phyloP scores from a whole-genome alignment of 2,888 invertebrate genomes.

The Cephus rjabovi region DNA sequence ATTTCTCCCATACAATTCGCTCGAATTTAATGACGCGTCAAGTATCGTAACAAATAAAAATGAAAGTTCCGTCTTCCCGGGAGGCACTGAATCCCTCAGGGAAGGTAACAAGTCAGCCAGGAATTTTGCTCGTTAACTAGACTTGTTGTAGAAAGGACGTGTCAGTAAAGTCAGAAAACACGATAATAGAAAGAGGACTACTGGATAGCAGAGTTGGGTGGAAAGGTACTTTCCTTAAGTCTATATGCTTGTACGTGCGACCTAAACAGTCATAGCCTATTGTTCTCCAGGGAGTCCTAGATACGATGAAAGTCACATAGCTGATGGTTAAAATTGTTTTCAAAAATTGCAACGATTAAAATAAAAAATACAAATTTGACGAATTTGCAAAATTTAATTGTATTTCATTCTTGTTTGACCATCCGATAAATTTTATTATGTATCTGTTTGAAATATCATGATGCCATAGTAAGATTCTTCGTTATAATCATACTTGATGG shows the following conservation, averaged over 20 bases:
- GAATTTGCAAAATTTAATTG: not conserved
- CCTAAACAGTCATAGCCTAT: not conserved
- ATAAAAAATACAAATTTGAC: not conserved
- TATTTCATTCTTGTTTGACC: not conserved
- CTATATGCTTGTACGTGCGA: not conserved
- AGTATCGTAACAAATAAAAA: not conserved
- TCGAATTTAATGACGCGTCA: not conserved
- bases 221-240: not conserved
- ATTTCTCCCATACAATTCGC: not conserved
- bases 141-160: not conserved
- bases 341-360: too few species aligned
- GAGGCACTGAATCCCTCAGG: not conserved
- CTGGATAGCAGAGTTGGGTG: not conserved
- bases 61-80: not conserved
- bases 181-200: not conserved
- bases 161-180: not conserved
- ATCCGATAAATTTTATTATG: too few species aligned
- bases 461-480: not conserved
- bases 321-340: not conserved
- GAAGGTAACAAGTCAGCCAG: not conserved
- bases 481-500: not conserved
- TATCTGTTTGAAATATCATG: too few species aligned
- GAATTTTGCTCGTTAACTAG: not conserved
- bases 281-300: not conserved
- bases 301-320: not conserved